Conservation (phyloP, 2,888 invertebrate species). For the Dolichomitus sp. region DNA sequence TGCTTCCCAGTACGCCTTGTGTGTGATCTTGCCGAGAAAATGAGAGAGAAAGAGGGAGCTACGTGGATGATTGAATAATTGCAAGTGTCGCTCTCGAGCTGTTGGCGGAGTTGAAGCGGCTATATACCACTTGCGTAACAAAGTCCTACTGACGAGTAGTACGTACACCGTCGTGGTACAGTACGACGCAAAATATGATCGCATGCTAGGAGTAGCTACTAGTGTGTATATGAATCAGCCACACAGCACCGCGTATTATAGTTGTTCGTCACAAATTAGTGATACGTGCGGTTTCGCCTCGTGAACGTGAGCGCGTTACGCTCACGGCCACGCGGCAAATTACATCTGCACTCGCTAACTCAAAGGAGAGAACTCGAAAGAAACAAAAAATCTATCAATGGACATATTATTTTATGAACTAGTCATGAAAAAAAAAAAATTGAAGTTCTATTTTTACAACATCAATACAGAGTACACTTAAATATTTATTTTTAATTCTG, state of each 20-base stretch:
- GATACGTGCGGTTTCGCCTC: constrained; percentile 33
- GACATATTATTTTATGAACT: not conserved
- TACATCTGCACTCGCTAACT: not conserved
- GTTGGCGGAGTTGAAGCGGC: constrained; percentile 51
- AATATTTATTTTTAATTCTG: not conserved
- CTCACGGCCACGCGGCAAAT: constrained; percentile 4
- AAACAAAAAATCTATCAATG: not conserved
- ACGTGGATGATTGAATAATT: constrained; percentile 57
- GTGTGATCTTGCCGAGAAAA: constrained; percentile 13
- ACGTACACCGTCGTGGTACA: constrained; percentile 31
- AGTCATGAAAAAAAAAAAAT: not conserved
- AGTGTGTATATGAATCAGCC: constrained; percentile 30
- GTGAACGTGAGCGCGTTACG: constrained; percentile 14
- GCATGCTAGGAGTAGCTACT: constrained; percentile 21
- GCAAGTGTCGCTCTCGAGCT: constrained; percentile 61
- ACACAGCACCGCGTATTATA: constrained; percentile 6
- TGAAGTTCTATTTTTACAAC: not conserved
- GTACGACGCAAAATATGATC: constrained; percentile 49
- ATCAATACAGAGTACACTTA: not conserved
- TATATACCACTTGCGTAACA: constrained; percentile 60
- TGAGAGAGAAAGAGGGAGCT: constrained; percentile 25
- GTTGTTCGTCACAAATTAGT: constrained; percentile 37
- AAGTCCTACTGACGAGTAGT: constrained; percentile 39
- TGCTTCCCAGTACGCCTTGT: not conserved
- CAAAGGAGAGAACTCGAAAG: not conserved